These are phyloP conservation scores for Pheosia gnoma DNA, from an alignment of 2,888 invertebrate species.

Conservation along the genomic window DNA sequence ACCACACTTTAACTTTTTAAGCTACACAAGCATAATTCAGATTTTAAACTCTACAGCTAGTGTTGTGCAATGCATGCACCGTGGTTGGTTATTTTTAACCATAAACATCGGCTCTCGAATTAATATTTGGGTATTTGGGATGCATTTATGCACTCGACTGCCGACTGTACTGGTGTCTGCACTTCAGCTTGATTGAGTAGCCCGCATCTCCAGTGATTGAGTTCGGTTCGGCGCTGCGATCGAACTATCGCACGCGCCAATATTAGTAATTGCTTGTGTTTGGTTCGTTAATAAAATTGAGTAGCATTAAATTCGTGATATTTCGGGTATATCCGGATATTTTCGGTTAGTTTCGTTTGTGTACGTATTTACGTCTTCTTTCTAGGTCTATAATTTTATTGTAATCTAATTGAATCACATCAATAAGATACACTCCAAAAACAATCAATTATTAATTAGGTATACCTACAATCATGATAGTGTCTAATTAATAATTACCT, in stretches of 20 bases:
- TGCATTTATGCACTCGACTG: conserved; percentile 21
- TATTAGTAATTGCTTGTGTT: neutral
- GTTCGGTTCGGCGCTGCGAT: conserved; percentile 11
- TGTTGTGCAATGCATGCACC: neutral
- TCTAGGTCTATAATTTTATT: no score
- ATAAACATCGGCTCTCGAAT: neutral
- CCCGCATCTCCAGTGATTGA: conserved; percentile 19
- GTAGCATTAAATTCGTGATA: no score
- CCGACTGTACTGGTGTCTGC: conserved; percentile 8
- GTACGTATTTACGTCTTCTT: no score
- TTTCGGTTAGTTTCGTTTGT: no score
- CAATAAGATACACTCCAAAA: no score
- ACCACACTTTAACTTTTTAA: no score
- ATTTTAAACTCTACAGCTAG: neutral
- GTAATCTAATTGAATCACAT: no score
- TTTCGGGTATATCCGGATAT: no score
- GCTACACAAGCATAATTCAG: no score
- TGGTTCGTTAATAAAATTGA: neutral
- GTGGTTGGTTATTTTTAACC: neutral
- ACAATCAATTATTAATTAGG: no score
- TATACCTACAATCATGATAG: no score
- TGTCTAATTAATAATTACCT: no score
- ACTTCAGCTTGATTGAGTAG: conserved; percentile 25
- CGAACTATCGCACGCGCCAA: neutral
- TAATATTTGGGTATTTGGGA: neutral